Percentiles rank a stretch among this genome's conserved stretches.
These are phyloP conservation scores for Erebia aethiops DNA, from an alignment of 2,888 invertebrate genomes.

Conservation along the genomic window DNA sequence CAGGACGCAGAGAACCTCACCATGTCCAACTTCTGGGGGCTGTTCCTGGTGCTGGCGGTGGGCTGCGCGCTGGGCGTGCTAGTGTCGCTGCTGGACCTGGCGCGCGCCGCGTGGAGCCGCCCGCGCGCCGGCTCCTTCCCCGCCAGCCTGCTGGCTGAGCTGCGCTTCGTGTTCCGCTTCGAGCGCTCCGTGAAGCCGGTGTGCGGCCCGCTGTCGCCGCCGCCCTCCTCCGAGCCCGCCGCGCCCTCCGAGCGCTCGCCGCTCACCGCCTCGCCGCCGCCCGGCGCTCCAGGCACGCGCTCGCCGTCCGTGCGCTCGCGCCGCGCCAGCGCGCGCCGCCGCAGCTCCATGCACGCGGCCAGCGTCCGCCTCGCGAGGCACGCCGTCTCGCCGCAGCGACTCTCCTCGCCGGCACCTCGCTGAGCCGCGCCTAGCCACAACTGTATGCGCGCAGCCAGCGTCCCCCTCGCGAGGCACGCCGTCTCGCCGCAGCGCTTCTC, in stretches of 20 bases:
- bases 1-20: slow-evolving; percentile 70
- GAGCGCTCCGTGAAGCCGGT: slow-evolving; percentile 66
- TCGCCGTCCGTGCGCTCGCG: slow-evolving; percentile 37
- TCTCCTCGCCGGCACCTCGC: slow-evolving; percentile 50
- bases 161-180: slow-evolving; percentile 72
- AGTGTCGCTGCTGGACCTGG: slow-evolving; percentile 86
- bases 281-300: slow-evolving; percentile 24
- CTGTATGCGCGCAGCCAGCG: slow-evolving; percentile 69
- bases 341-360: slow-evolving; percentile 71
- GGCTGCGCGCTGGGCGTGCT: slow-evolving; percentile 86
- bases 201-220: slow-evolving; percentile 49
- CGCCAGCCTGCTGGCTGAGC: slow-evolving; percentile 54
- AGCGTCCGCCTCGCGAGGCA: slow-evolving; percentile 67
- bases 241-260: slow-evolving; percentile 21
- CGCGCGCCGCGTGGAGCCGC: slow-evolving; percentile 56
- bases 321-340: slow-evolving; percentile 55
- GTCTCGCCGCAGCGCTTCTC: slow-evolving; percentile 45
- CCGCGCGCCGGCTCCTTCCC: slow-evolving; percentile 53
- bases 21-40: slow-evolving; percentile 90
- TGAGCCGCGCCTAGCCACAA: slow-evolving; percentile 52
- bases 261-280: slow-evolving; percentile 40
- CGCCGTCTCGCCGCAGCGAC: slow-evolving; percentile 44
- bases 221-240: slow-evolving; percentile 18
- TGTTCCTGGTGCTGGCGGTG: slow-evolving; percentile 88
- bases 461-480: slow-evolving; percentile 64